Evolutionary conservation across 2,113 vertebrate species (phyloP), one percentile per base, ranked within the genome.

Genomic region (Cyprinodon variegatus): DNA sequence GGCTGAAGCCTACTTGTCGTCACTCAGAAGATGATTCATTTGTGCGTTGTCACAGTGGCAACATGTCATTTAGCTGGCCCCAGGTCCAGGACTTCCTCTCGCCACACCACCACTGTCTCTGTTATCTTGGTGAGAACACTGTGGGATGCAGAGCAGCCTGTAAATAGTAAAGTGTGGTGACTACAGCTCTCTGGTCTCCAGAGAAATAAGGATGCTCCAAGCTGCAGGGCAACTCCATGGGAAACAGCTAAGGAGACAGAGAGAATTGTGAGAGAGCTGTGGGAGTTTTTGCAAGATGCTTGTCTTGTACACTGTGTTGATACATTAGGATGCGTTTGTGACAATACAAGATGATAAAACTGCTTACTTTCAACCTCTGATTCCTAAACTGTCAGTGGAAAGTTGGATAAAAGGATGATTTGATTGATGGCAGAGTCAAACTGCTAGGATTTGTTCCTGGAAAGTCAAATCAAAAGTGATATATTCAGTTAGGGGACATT

Each of bases 91-190:
- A 75, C 78, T 80, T 86, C 81, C 84, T 83, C 74, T 75, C 64
- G 79, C 76, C 73, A 73, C 83, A 82, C 84, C 74, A 76, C 65
- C 60, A 72, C 81, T 61, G 81, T 82, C 70, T 84, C 71, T 63
- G 76, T 68, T 53, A 8, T 67, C 74, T 38, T 82, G 84, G 78
- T 89, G 88, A 85, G 83, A 88, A 87, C 86, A 78, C 71, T 46
- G 83, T 88, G 85, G 90, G 89, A 90, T 83, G 81, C 76, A 85
- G 61, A 66, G 2, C 10, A 5, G 50, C 65, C 83, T 86, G 86
- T 57, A 86, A 90, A 89, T 91, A 90, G 83, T 86, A 12, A 48
- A 20, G 38, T 82, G 84, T 79, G 83, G 86, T 86, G 67, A 53
- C 10, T 13, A 15, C 61, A 77, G 73, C 12, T 5, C 76, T 79